Evolutionary conservation across 2,797 vertebrate species (phyloP), one percentile per base, ranked within the genome.

Genomic region (Stomatorhinus walkeri): DNA sequence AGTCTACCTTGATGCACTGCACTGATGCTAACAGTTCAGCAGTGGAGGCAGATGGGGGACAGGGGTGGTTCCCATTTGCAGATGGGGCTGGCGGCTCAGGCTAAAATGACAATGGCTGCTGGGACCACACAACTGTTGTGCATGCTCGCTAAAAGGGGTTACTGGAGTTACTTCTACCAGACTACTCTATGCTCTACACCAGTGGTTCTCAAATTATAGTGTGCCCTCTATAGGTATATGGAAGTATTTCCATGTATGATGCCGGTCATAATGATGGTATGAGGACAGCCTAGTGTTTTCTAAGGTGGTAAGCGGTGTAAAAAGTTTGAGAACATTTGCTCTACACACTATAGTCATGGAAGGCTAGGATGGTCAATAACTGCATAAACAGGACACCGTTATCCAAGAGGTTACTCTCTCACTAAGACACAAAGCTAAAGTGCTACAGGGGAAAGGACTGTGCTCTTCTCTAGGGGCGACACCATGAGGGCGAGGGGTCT

Each of bases 1-100:
- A 92, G 93, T 93, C 94, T 95, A 95, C 89, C 89, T 87, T 89
- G 91, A 88, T 90, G 90, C 93, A 93, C 64, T 89, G 32, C 49
- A 68, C 28, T 48, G 52, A n/a, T 68, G 88, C 87, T 88, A 90
- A 88, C 61, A 85, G 90, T 84, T 90, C 86, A 90, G 84, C 87
- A 28, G 36, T 14, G 12, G 59, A 46, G 28, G n/a, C 72, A 28
- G 54, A 54, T 24, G 68, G 83, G 72, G 32, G 86, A 54, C 76
- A 48, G 90, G 64, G 89, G 88, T 87, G 52, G 88, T 89, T 22
- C 87, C 79, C 89, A 76, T 22, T 22, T 87, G 56, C 32, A 40
- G 52, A 46, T 49, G 79, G 14, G 12, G 46, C 32, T 22, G 87
- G 54, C 52, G 10, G 84, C 84, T 88, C 52, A 85, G 87, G 72